Evolutionary conservation across 2,113 vertebrate genomes (phyloP), one percentile per base, ranked within the genome.

Genomic region (Neodontobutis hainanensis): DNA sequence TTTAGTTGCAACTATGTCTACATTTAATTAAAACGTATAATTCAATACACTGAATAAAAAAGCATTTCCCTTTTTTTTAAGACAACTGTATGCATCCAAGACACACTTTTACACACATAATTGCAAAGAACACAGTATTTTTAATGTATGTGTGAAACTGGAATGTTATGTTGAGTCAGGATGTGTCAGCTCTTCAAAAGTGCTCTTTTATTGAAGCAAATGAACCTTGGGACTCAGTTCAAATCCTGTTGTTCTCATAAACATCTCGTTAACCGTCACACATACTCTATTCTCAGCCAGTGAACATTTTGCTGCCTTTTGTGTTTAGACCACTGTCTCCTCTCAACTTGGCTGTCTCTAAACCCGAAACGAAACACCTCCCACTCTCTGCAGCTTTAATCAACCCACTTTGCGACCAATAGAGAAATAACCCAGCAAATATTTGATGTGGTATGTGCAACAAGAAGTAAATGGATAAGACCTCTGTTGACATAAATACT

Each of bases 361-460:
- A 83, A 77, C 73, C 76, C 70, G 81, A 76, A n/a, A 85, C 70
- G 62, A 75, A 83, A 72, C 75, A 74, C 69, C 81, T 78, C 77
- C 73, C 73, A 78, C 73, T 79, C 69, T 66, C 60, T 56, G 52
- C 79, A 62, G 52, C 52, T 55, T 3, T 11, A 55, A 27, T 27
- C 68, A 58, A 51, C 74, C 65, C 74, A 72, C 71, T 78, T 71
- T 50, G 50, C 47, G 36, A 62, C 43, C 56, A 58, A 52, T 50
- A 10, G 6, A 44, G 56, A 70, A 65, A 40, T 40, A 40, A 55
- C 35, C 35, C 52, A 36, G 9, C 52, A n/a, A 11, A 55, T 53
- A 53, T 55, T 55, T 53, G 19, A n/a, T 55, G 36, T 55, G n/a
- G 52, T 55, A 55, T n/a, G 12, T 55, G 34, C 34, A 36, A 38